Evolutionary conservation across 2,113 vertebrate species (phyloP).

Genomic region (Miniopterus natalensis): DNA sequence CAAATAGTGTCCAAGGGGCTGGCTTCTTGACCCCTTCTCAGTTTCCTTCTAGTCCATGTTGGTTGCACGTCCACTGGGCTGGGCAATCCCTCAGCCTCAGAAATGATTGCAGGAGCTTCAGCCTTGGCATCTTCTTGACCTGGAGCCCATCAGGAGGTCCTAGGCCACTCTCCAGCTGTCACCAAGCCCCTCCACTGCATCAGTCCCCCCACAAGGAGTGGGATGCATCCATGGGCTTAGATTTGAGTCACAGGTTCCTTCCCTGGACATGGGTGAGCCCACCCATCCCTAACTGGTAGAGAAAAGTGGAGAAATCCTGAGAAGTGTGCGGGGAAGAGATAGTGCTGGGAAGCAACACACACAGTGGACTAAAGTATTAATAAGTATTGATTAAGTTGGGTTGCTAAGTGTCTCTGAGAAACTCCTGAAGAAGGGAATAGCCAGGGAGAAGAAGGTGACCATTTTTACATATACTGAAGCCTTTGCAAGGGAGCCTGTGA

Average conservation of each 20-base stretch:
- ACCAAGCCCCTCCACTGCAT: background rate
- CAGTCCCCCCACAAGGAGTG: background rate
- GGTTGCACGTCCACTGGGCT: background rate
- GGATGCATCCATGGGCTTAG: accelerated
- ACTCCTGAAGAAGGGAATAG: background rate
- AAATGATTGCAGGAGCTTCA: background rate
- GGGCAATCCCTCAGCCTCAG: background rate
- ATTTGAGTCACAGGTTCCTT: background rate
- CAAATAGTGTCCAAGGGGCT: background rate
- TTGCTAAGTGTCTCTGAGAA: background rate
- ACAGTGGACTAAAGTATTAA: background rate
- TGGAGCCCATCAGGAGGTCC: background rate
- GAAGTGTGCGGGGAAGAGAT: background rate
- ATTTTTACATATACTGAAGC: background rate
- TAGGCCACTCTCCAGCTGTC: background rate
- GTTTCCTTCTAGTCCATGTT: background rate
- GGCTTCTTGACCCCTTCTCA: background rate
- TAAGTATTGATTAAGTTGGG: background rate
- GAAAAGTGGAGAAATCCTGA: background rate
- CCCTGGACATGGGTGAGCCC: background rate
- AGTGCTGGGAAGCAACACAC: background rate
- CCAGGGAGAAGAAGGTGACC: background rate
- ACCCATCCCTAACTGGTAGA: background rate
- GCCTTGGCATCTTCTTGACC: background rate
- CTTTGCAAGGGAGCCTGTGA: background rate